A percentile compares a stretch with the other conserved stretches of the same genome.
Conservation (phyloP, 2,113 vertebrate species). For the Pelecanoides urinatrix region DNA sequence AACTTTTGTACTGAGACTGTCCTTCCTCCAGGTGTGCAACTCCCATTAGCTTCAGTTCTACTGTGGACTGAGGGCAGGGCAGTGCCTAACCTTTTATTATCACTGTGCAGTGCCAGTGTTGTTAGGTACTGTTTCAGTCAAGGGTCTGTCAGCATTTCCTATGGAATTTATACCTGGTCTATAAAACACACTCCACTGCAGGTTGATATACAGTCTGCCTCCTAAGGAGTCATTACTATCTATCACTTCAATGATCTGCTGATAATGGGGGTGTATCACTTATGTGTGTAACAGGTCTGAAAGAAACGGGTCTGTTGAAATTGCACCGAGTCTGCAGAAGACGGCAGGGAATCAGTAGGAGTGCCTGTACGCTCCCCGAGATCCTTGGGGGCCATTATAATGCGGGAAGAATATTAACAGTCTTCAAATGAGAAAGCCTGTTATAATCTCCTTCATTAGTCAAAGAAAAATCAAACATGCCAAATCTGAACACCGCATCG, state of each 20-base stretch:
- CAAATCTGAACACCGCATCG: neutral
- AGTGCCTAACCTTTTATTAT: neutral
- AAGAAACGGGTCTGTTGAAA: constrained; percentile 54
- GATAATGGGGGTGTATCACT: constrained; percentile 45
- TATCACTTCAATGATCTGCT: constrained; percentile 54
- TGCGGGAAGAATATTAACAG: constrained; percentile 10
- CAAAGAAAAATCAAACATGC: neutral
- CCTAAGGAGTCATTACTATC: constrained; percentile 33
- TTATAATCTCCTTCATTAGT: constrained; percentile 1
- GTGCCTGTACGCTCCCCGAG: neutral
- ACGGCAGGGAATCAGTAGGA: neutral
- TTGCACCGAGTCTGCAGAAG: constrained; percentile 19
- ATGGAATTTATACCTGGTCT: neutral
- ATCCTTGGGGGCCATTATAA: constrained; percentile 24
- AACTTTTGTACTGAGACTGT: neutral
- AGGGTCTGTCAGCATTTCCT: neutral
- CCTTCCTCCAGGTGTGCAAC: neutral
- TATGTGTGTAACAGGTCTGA: constrained; percentile 34
- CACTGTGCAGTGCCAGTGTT: neutral
- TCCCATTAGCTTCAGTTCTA: neutral
- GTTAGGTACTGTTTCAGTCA: neutral
- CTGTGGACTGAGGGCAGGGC: neutral
- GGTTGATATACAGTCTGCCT: constrained; percentile 5
- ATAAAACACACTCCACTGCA: neutral
- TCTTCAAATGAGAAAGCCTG: constrained; percentile 33